Conservation (phyloP, 2,888 invertebrate genomes). For the Ctena decussata region DNA sequence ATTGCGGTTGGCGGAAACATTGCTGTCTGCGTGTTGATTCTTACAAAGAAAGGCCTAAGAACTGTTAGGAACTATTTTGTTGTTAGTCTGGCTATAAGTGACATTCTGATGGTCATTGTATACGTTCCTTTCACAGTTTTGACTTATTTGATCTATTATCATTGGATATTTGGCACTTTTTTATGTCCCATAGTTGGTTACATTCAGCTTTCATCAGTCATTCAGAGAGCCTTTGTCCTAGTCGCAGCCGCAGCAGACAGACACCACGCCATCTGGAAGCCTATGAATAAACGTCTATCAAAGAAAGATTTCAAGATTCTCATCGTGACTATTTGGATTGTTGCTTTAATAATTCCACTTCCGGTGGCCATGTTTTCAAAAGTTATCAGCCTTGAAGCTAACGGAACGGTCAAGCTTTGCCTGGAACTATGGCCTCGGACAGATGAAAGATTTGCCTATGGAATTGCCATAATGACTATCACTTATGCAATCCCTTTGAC, state of each 20-base stretch:
- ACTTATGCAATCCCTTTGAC: slow-evolving; percentile 94
- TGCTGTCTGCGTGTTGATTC: slow-evolving; percentile 94
- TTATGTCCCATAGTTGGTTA: slow-evolving; percentile 94
- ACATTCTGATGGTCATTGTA: slow-evolving; percentile 87
- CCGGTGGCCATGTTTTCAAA: slow-evolving; percentile 93
- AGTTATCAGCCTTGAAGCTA: slow-evolving; percentile 49
- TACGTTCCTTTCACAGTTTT: slow-evolving; percentile 89
- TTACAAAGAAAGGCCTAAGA: slow-evolving; percentile 94
- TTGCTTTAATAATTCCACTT: slow-evolving; percentile 93
- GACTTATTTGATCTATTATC: slow-evolving; percentile 90
- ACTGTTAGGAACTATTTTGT: no score
- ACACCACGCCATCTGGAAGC: no score
- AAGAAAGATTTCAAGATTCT: slow-evolving; percentile 91
- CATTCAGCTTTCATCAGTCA: no score
- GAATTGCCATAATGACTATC: slow-evolving; percentile 89
- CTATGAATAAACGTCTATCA: slow-evolving; percentile 93
- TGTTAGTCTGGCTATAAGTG: slow-evolving; percentile 86
- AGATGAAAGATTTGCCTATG: slow-evolving; percentile 89
- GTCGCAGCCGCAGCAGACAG: slow-evolving; percentile 95
- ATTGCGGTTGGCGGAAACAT: slow-evolving; percentile 88
- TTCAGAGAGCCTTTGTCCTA: slow-evolving; percentile 96
- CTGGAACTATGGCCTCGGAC: slow-evolving; percentile 72
- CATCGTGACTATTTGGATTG: slow-evolving; percentile 91
- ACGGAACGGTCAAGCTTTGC: slow-evolving; percentile 68
- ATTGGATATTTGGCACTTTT: slow-evolving; percentile 94